phyloP scores from a whole-genome alignment of 2,113 vertebrate species.

The Mola mola region DNA sequence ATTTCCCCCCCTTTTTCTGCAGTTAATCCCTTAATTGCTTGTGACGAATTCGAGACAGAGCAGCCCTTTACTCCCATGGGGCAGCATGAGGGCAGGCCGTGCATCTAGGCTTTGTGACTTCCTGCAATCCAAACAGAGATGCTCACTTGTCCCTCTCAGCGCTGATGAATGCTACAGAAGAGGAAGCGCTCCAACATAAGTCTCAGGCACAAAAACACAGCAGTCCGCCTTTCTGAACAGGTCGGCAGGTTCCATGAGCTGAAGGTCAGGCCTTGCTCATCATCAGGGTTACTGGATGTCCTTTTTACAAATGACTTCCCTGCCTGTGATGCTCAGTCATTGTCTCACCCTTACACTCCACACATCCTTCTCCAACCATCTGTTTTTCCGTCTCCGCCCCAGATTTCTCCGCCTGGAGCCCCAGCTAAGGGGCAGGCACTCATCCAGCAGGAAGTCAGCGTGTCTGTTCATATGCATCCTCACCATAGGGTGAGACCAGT shows the following conservation, averaged over 20 bases:
- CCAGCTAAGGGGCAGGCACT: conserved; percentile 55
- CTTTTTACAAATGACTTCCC: conserved; percentile 46
- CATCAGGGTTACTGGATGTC: conserved; percentile 30
- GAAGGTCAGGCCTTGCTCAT: conserved; percentile 44
- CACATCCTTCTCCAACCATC: conserved; percentile 59
- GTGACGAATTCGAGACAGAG: conserved; percentile 20
- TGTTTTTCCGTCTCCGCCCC: conserved; percentile 58
- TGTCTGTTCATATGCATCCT: conserved; percentile 41
- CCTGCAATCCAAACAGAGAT: conserved; percentile 3
- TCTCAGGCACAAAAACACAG: conserved; percentile 28
- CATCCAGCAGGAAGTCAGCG: conserved; percentile 71
- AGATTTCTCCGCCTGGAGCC: conserved; percentile 35
- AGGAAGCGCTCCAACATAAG: conserved; percentile 26
- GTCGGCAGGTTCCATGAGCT: conserved; percentile 39
- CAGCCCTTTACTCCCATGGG: conserved; percentile 13
- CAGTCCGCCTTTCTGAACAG: conserved; percentile 6
- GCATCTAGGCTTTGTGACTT: conserved; percentile 6
- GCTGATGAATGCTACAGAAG: conserved; percentile 9
- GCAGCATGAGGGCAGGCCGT: neutral
- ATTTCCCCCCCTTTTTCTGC: conserved; percentile 34
- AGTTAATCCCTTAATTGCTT: conserved; percentile 62
- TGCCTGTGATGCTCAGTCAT: conserved; percentile 19
- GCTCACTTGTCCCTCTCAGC: conserved; percentile 15
- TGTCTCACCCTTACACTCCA: conserved; percentile 16
- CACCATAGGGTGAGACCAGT: conserved; percentile 33